phyloP scores from a whole-genome alignment of 2,888 invertebrate genomes.

The Himalopsyche anomala region DNA sequence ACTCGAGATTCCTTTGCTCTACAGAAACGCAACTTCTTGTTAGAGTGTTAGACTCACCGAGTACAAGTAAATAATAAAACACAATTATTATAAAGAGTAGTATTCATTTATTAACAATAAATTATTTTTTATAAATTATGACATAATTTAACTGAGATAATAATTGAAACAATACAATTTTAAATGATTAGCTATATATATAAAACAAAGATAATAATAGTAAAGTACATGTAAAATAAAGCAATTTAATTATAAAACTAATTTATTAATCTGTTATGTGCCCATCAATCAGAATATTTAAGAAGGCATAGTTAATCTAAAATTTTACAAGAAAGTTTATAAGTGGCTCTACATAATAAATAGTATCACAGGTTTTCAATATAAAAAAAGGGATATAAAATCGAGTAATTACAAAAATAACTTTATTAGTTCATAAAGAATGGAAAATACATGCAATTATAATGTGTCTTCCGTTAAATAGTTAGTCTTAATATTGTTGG shows the following conservation, averaged over 20 bases:
- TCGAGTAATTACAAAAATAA: too few species aligned
- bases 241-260: neutral
- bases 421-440: too few species aligned
- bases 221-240: neutral
- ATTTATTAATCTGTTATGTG: neutral
- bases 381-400: too few species aligned
- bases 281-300: neutral
- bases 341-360: too few species aligned
- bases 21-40: too few species aligned
- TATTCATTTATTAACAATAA: conserved; percentile 26
- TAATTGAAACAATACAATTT: conserved; percentile 11
- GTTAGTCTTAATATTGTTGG: too few species aligned
- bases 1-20: too few species aligned
- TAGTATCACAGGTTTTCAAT: too few species aligned
- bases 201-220: neutral
- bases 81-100: conserved; percentile 3
- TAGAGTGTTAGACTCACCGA: neutral
- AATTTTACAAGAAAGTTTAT: too few species aligned
- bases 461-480: too few species aligned
- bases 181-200: neutral
- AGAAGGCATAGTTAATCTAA: too few species aligned
- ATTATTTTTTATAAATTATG: conserved; percentile 20
- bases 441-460: too few species aligned
- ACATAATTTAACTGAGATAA: conserved; percentile 2
- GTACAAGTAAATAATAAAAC: neutral